A percentile compares a stretch with the other conserved stretches of the same genome.
Conservation (phyloP, 2,113 vertebrate genomes). For the Bos taurus region DNA sequence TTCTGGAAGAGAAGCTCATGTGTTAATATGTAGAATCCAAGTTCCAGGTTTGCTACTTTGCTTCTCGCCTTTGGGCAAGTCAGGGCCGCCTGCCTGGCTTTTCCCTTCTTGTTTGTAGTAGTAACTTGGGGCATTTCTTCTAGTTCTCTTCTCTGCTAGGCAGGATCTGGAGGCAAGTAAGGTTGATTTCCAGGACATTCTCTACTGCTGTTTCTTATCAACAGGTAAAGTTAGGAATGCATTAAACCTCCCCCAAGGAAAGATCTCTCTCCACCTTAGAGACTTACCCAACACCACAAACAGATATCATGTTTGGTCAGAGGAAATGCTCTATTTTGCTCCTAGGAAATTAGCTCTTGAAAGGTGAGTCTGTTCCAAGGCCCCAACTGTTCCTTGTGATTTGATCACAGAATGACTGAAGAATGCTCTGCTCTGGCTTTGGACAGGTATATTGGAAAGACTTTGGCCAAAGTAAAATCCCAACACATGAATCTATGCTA, state of each 20-base stretch:
- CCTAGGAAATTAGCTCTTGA: neutral
- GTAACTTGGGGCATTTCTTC: neutral
- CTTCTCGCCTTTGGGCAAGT: neutral
- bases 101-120: neutral
- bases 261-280: neutral
- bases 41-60: neutral
- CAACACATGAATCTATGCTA: neutral
- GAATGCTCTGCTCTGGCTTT: neutral
- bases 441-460: neutral
- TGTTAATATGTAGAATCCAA: neutral
- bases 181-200: neutral
- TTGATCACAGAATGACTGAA: neutral
- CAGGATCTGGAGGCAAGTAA: neutral
- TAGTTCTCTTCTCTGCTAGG: neutral
- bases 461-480: neutral
- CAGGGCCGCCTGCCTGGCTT: neutral
- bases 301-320: neutral
- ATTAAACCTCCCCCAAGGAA: neutral
- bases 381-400: neutral
- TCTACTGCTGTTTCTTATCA: neutral
- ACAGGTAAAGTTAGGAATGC: neutral
- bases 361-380: neutral
- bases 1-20: neutral
- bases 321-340: neutral
- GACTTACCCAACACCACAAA: neutral